Base-by-base conservation (phyloP, 2,888 invertebrate species). In the Nephrotoma appendiculata region DNA sequence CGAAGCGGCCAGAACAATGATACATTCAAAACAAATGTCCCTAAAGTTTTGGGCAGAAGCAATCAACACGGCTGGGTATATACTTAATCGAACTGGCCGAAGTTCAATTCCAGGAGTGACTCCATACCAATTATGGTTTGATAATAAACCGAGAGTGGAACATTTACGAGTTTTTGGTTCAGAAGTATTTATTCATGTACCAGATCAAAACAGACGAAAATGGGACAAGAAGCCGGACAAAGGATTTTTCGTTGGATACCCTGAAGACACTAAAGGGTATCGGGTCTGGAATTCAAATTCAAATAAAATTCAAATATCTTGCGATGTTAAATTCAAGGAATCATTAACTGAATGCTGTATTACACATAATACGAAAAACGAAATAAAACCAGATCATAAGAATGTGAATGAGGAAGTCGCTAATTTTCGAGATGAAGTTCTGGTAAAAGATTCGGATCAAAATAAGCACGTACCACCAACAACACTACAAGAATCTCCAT, bases 21-120 rank as follows among this genome's bases (percentile, higher is more conserved):
- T 88, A 9, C 87, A 87, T 87, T 86, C 87, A 7, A 87, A 86
- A 86, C 89, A 88, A 0, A 41, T 89, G 6, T 90, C 71, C 6
- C 19, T 83, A 9, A 83, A 83, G 11, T 83, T 83, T 19, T 83
- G 83, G 83, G 83, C 83, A n/a, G 91, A 91, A 88, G 91, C 91
- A 0, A 89, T 90, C 0, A 88, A 89, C 11, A 89, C 89, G 87
- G 89, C 89, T 7, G 88, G 89, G 0, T 90, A 90, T 87, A 86
- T 90, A 19, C 86, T 90, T 1, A 90, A 90, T 85, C 87, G 90
- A 52, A 89, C 87, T 0, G 89, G 88, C 19, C 87, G 87, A 83
- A 88, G 87, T 48, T 19, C 87, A 11, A 86, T 87, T 7, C 83
- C 86, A n/a, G 42, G 86, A 12, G 88, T 88, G 87, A 87, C 88